Percentiles rank a stretch among this genome's conserved stretches.
phyloP scores from a whole-genome alignment of 2,888 invertebrate species.

The Dryadula phaetusa region DNA sequence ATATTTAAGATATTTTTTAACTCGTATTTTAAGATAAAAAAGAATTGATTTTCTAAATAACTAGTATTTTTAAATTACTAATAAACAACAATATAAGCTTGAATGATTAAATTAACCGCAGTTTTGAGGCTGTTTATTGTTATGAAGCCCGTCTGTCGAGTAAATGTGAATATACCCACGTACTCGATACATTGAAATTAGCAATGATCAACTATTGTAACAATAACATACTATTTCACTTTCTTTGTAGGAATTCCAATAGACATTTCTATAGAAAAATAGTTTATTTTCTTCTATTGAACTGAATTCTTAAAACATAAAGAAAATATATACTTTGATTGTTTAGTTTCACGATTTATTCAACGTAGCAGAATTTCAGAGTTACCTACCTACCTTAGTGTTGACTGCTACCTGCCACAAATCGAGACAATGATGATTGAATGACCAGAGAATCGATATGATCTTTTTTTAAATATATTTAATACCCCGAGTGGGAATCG shows the following conservation, averaged over 20 bases:
- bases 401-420: too few relatives aligned
- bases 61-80: too few relatives aligned
- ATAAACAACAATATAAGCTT: not conserved
- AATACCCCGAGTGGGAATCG: too few relatives aligned
- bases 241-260: not conserved
- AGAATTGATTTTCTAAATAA: too few relatives aligned
- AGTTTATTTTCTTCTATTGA: not conserved
- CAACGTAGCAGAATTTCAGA: too few relatives aligned
- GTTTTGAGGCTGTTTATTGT: not conserved
- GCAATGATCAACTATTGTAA: conserved; percentile 7
- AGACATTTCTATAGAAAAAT: not conserved
- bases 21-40: too few relatives aligned
- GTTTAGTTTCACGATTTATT: too few relatives aligned
- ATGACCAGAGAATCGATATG: too few relatives aligned
- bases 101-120: not conserved
- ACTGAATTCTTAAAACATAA: not conserved
- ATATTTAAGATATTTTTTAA: too few relatives aligned
- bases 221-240: conserved; percentile 7
- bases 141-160: not conserved
- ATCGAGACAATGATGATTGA: too few relatives aligned
- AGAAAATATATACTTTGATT: not conserved
- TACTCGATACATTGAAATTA: not conserved
- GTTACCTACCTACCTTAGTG: too few relatives aligned
- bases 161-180: not conserved
- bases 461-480: too few relatives aligned